Conservation (phyloP, 2,888 invertebrate species). For the Acrobeloides nanus region DNA sequence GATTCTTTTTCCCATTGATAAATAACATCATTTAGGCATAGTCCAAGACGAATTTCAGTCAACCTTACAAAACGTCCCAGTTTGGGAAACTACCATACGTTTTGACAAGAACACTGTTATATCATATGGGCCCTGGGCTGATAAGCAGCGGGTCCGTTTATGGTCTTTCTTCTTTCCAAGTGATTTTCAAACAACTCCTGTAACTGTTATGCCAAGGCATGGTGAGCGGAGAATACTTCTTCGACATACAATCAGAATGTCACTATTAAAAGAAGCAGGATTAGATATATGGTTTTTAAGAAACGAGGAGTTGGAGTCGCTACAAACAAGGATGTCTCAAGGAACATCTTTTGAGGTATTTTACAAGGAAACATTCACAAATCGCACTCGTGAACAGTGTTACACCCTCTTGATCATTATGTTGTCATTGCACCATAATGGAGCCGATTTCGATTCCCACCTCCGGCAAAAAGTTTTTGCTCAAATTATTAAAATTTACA, state of each 20-base stretch:
- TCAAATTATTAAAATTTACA: too few relatives aligned
- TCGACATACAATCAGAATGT: conserved; percentile 71
- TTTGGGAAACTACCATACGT: conserved; percentile 49
- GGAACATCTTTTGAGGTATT: conserved; percentile 83
- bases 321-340: conserved; percentile 86
- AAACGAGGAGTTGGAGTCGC: conserved; percentile 79
- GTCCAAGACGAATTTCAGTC: conserved; percentile 23
- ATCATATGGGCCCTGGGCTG: conserved; percentile 98
- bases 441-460: too few relatives aligned
- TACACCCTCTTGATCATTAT: too few relatives aligned
- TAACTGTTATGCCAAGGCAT: conserved; percentile 28
- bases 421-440: too few relatives aligned
- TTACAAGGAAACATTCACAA: too few relatives aligned
- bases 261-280: conserved; percentile 82
- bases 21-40: conserved; percentile 31
- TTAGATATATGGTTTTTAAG: conserved; percentile 93
- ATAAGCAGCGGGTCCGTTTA: conserved; percentile 85
- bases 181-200: conserved; percentile 32
- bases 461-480: too few relatives aligned
- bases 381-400: too few relatives aligned
- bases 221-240: conserved; percentile 33
- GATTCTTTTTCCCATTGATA: too few relatives aligned
- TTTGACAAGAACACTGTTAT: conserved; percentile 90
- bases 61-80: conserved; percentile 29
- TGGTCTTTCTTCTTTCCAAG: conserved; percentile 90